Conservation (phyloP, 2,888 invertebrate genomes). For the Coenonympha arcania region DNA sequence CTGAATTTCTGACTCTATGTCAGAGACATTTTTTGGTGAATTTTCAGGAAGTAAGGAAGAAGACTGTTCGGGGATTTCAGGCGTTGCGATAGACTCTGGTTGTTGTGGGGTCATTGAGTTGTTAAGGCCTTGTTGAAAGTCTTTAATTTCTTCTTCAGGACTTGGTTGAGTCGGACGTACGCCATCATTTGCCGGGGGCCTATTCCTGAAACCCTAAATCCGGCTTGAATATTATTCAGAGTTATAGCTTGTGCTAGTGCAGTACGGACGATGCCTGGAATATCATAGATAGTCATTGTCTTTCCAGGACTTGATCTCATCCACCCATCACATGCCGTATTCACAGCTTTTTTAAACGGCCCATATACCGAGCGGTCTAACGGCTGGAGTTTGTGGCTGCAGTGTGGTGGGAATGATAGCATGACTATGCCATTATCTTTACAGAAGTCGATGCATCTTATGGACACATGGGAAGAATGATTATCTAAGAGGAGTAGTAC, state of each 20-base stretch:
- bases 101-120: not conserved
- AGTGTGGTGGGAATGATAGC: conserved; percentile 26
- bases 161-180: not conserved
- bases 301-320: conserved; percentile 22
- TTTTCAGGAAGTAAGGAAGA: too few species aligned
- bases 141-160: not conserved
- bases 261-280: conserved; percentile 12
- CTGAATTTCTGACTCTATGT: too few species aligned
- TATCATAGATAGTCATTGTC: conserved; percentile 24
- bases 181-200: conserved; percentile 19
- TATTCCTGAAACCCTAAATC: conserved; percentile 31
- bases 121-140: not conserved
- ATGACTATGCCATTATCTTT: conserved; percentile 23
- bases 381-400: conserved; percentile 27
- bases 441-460: conserved; percentile 24
- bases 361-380: conserved; percentile 26
- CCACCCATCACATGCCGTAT: conserved; percentile 22
- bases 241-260: conserved; percentile 32
- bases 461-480: conserved; percentile 22
- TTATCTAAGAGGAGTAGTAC: conserved; percentile 25
- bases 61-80: not conserved
- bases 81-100: not conserved
- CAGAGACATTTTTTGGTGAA: too few species aligned
- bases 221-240: conserved; percentile 30
- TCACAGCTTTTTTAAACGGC: conserved; percentile 26